Percentiles rank a stretch among this genome's conserved stretches.
These are phyloP conservation scores for Dendrophyllia cribrosa DNA, from an alignment of 64 coral and sea anemone genomes.

Conservation along the genomic window DNA sequence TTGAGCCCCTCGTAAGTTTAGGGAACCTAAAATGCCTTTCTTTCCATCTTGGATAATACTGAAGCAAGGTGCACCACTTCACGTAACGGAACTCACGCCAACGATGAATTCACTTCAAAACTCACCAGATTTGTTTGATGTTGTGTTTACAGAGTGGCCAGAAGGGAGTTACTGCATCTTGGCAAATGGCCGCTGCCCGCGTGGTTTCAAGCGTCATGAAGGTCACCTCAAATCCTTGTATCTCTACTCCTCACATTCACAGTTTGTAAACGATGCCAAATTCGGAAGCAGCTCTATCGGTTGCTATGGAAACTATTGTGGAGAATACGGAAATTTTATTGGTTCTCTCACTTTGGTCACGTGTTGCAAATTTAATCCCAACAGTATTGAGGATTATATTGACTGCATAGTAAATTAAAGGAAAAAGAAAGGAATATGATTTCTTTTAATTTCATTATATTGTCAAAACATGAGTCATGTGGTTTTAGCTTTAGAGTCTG, in stretches of 20 bases:
- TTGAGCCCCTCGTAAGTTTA: too few relatives aligned
- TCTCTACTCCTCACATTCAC: constrained; percentile 46
- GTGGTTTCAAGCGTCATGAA: constrained; percentile 63
- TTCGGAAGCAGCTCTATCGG: constrained; percentile 92
- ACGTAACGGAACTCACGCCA: too few relatives aligned
- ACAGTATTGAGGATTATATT: background rate
- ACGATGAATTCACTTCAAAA: background rate
- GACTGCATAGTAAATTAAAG: too few relatives aligned
- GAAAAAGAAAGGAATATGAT: too few relatives aligned
- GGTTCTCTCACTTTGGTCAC: constrained; percentile 79
- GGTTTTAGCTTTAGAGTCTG: too few relatives aligned
- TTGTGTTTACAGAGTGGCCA: constrained; percentile 64
- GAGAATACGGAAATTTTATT: constrained; percentile 79
- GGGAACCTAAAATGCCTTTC: too few relatives aligned
- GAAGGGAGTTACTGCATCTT: constrained; percentile 79
- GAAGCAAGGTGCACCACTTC: too few relatives aligned
- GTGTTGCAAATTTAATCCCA: constrained; percentile 75
- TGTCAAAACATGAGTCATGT: too few relatives aligned
- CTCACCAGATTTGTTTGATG: background rate
- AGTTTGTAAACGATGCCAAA: constrained; percentile 52
- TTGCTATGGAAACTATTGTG: constrained; percentile 84
- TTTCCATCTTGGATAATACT: too few relatives aligned
- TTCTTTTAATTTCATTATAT: too few relatives aligned
- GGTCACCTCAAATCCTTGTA: constrained; percentile 74
- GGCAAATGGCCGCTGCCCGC: constrained; percentile 72